These are phyloP conservation scores for Nysson spinosus DNA, from an alignment of 2,888 invertebrate genomes.

Conservation along the genomic window DNA sequence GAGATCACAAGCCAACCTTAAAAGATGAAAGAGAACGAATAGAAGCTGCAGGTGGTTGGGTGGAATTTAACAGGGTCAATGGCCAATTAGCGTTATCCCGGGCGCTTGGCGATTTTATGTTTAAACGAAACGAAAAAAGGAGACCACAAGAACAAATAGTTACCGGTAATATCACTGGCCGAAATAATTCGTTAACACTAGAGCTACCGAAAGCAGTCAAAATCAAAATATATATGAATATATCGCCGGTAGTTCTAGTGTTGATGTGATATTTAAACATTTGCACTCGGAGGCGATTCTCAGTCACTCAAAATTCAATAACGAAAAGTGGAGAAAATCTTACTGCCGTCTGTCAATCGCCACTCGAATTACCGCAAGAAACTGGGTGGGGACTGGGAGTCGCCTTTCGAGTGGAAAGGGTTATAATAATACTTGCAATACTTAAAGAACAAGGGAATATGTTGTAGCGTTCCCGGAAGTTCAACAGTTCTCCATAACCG, in stretches of 20 bases:
- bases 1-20: conserved; percentile 97
- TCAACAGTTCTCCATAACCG: conserved; percentile 86
- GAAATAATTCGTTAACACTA: too few relatives aligned
- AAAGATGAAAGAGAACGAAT: conserved; percentile 93
- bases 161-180: conserved; percentile 86
- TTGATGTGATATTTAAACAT: too few relatives aligned
- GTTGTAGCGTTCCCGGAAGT: conserved; percentile 95
- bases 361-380: too few relatives aligned
- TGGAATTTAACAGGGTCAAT: conserved; percentile 98
- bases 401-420: too few relatives aligned
- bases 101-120: conserved; percentile 97
- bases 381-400: too few relatives aligned
- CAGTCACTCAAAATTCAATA: too few relatives aligned
- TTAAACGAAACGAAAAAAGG: conserved; percentile 93
- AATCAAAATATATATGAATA: not conserved
- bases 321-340: too few relatives aligned
- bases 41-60: conserved; percentile 96
- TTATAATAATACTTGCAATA: too few relatives aligned
- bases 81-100: conserved; percentile 97
- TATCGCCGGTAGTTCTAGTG: not conserved
- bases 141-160: conserved; percentile 97
- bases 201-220: not conserved
- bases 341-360: too few relatives aligned
- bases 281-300: too few relatives aligned
- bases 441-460: too few relatives aligned